A percentile compares a stretch with the other conserved stretches of the same genome.
Conservation (phyloP, 2,797 vertebrate genomes). For the Clamator glandarius region DNA sequence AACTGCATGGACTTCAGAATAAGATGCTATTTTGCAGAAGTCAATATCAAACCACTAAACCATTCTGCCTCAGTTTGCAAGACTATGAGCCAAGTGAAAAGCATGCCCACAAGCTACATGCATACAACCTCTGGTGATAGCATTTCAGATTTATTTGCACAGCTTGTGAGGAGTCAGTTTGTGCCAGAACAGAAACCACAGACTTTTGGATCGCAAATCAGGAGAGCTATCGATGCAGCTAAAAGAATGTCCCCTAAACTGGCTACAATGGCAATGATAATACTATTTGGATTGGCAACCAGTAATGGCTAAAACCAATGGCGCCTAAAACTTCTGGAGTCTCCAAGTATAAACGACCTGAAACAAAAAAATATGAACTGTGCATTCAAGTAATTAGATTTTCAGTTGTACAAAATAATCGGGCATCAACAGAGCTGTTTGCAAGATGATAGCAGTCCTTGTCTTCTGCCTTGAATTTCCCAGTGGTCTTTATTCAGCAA, state of each 20-base stretch:
- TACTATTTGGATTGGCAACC: not conserved
- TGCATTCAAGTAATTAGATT: conserved; percentile 1
- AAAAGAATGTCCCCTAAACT: not conserved
- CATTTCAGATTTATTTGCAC: conserved; percentile 7
- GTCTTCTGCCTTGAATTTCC: conserved; percentile 26
- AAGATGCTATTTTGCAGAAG: not conserved
- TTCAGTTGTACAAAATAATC: not conserved
- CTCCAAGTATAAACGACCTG: not conserved
- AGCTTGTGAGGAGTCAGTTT: conserved; percentile 13
- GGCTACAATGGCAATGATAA: not conserved
- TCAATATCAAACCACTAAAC: fast-evolving
- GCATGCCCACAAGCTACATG: too few relatives aligned
- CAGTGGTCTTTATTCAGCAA: not conserved
- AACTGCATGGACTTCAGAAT: not conserved
- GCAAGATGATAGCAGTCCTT: not conserved
- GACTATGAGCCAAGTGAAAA: not conserved
- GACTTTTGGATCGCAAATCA: not conserved
- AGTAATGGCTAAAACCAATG: not conserved
- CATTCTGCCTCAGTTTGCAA: not conserved
- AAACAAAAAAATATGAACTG: conserved; percentile 5
- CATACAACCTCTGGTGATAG: not conserved
- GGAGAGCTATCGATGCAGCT: not conserved
- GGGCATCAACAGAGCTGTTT: conserved; percentile 19
- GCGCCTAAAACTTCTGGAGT: not conserved
- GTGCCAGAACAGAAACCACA: conserved; percentile 29